Percentiles rank a stretch among this genome's conserved stretches.
Conservation (phyloP, 1,140 invertebrate genomes). For the Neodiprion fabricii region DNA sequence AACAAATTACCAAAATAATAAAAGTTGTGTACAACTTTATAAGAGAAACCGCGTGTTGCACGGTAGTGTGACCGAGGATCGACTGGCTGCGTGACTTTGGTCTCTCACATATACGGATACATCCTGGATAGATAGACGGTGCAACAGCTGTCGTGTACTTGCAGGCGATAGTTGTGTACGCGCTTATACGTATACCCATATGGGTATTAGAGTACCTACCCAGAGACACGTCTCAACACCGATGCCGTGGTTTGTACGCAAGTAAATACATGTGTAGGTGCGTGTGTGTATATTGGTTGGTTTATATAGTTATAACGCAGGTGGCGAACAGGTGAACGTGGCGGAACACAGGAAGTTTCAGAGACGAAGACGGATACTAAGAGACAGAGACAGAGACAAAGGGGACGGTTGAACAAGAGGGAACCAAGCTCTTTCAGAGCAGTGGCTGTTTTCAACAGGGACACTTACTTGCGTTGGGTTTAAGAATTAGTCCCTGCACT, state of each 20-base stretch:
- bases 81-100: constrained; percentile 4
- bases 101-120: background rate
- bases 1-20: no score
- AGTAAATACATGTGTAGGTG: no score
- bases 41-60: no score
- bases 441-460: no score
- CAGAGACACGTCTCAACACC: no score
- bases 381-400: constrained; percentile 25
- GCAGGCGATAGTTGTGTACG: background rate
- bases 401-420: background rate
- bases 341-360: constrained; percentile 54
- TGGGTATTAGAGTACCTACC: no score
- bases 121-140: background rate
- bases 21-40: background rate
- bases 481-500: no score
- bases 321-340: constrained; percentile 54
- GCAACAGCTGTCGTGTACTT: background rate
- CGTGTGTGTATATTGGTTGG: background rate
- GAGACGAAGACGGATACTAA: constrained; percentile 33
- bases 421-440: background rate
- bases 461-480: no score
- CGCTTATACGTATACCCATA: no score
- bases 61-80: background rate
- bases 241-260: no score
- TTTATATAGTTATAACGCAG: constrained; percentile 46